Conservation (phyloP, 92 coral and sea anemone genomes). For the Pocillopora grandis region DNA sequence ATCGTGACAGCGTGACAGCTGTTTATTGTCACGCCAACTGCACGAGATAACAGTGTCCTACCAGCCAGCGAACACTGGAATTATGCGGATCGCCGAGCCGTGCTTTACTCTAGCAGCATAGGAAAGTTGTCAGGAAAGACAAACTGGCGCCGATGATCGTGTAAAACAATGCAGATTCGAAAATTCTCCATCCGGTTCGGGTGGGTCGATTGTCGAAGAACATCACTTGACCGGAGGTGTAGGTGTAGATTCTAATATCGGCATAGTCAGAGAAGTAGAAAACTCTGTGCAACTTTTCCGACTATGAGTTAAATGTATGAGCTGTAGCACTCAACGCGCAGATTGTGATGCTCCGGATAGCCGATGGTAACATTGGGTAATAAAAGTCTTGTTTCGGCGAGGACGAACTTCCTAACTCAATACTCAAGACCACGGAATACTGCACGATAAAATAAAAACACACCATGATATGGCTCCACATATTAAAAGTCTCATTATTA, state of each 20-base stretch:
- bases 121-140: constrained; percentile 28
- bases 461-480: constrained; percentile 88
- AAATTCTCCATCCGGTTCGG: constrained; percentile 26
- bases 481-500: constrained; percentile 84
- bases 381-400: constrained; percentile 45
- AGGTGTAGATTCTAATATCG: constrained; percentile 78
- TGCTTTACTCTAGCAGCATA: constrained; percentile 28
- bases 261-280: constrained; percentile 94
- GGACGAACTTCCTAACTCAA: not conserved
- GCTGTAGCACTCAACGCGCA: constrained; percentile 88
- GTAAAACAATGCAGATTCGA: constrained; percentile 27
- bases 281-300: constrained; percentile 68
- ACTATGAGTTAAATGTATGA: constrained; percentile 79
- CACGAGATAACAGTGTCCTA: constrained; percentile 35
- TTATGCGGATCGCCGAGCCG: constrained; percentile 34
- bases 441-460: constrained; percentile 60
- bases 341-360: constrained; percentile 64
- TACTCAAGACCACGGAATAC: constrained; percentile 51
- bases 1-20: constrained; percentile 41
- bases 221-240: constrained; percentile 73
- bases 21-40: constrained; percentile 50
- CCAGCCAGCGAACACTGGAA: constrained; percentile 43
- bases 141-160: constrained; percentile 12
- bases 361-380: constrained; percentile 80
- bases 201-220: constrained; percentile 75